Conservation (phyloP, 2,888 invertebrate genomes). For the Melieria picta region DNA sequence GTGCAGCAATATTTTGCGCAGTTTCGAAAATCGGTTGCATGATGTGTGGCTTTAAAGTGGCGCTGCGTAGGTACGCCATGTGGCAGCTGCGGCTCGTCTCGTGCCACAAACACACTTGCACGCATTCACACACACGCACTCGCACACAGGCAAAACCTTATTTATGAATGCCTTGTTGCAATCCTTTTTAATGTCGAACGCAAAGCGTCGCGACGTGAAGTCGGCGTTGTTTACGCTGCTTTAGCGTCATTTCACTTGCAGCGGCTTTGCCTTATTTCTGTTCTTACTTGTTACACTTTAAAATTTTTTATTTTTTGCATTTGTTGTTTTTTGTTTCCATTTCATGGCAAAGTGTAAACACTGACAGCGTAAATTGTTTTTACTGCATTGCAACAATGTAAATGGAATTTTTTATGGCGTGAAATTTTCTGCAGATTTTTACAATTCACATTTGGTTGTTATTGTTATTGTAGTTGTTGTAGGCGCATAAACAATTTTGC, state of each 20-base stretch:
- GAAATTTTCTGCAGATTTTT: background rate
- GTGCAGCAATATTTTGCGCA: no score
- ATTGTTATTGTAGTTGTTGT: background rate
- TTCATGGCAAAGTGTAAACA: background rate
- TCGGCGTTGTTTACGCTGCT: background rate
- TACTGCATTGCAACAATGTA: background rate
- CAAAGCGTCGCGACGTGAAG: background rate
- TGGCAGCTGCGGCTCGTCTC: background rate
- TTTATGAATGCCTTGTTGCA: constrained; percentile 18
- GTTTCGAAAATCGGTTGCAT: no score
- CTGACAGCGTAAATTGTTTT: background rate
- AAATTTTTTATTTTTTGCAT: background rate
- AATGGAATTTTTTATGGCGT: constrained; percentile 3
- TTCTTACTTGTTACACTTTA: background rate
- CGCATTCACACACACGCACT: no score
- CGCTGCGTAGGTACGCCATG: background rate
- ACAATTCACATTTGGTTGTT: background rate
- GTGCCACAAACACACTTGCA: no score
- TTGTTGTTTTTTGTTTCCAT: background rate
- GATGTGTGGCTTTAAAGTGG: background rate
- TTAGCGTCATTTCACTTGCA: background rate
- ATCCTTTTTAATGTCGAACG: constrained; percentile 12
- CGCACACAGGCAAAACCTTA: constrained; percentile 1
- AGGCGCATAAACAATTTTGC: no score
- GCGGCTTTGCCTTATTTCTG: background rate